phyloP scores from a whole-genome alignment of 2,888 invertebrate species.

The Andrena trimmerana region DNA sequence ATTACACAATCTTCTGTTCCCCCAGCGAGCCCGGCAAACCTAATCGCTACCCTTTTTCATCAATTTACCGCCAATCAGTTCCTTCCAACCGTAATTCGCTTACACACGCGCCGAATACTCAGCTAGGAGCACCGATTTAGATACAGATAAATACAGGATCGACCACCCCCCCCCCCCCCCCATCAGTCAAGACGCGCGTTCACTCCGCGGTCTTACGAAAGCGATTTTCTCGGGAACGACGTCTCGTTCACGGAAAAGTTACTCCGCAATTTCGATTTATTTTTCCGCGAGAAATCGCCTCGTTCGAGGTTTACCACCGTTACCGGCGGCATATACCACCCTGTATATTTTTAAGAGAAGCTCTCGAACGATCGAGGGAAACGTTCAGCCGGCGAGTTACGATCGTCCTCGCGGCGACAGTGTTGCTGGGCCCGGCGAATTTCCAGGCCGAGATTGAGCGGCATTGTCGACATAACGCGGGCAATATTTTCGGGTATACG shows the following conservation, averaged over 20 bases:
- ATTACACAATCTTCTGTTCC: slow-evolving; percentile 51
- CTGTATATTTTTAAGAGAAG: not conserved
- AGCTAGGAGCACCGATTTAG: no score
- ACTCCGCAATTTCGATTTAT: not conserved
- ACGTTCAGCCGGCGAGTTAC: slow-evolving; percentile 14
- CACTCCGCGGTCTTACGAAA: not conserved
- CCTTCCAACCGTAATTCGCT: not conserved
- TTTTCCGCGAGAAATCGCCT: slow-evolving; percentile 6
- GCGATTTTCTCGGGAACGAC: not conserved
- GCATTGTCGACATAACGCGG: slow-evolving; percentile 21
- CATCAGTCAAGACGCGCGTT: not conserved
- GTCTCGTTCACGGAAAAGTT: not conserved
- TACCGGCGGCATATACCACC: not conserved
- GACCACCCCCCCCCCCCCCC: not conserved
- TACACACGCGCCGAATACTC: not conserved
- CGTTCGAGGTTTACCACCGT: not conserved
- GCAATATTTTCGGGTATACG: slow-evolving; percentile 43
- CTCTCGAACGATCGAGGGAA: not conserved
- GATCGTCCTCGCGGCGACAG: not conserved
- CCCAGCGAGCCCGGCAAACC: slow-evolving; percentile 32
- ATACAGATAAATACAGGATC: not conserved
- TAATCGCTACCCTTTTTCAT: slow-evolving; percentile 48
- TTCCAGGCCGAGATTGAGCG: slow-evolving; percentile 19
- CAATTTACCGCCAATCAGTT: slow-evolving; percentile 31
- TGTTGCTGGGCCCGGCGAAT: not conserved